Evolutionary conservation across 2,888 invertebrate genomes (phyloP), one percentile per base, ranked within the genome.

Genomic region (Uropetala carovei): DNA sequence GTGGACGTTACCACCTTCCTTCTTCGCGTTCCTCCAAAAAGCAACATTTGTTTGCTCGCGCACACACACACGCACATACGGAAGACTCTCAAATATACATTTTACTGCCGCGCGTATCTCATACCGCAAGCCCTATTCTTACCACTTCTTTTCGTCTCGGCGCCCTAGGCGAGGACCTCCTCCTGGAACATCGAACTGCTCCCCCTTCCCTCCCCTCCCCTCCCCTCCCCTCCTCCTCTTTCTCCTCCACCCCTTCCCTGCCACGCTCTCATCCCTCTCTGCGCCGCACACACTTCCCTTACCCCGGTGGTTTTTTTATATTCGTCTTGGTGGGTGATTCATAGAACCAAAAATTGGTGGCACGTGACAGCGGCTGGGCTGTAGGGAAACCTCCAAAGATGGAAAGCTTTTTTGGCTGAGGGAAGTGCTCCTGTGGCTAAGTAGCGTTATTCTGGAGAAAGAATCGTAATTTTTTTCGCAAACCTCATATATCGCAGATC

Each of bases 301-400:
- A 9, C 14, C 18, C 14, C 18, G 85, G 56, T 84, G 84, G 14
- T 56, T 84, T 57, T 84, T 89, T 43, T 64, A 64, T 56, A 89
- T 89, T 89, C 89, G 68, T 68, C 89, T 58, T 64, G 56, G 64
- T 11, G 89, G 64, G 89, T 89, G 89, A 89, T 89, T 89, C 89
- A 89, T 89, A 89, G 89, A 58, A 68, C 89, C 89, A 58, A 89
- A 89, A 89, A 64, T 89, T 89, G 89, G 89, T 75, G 60, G 89
- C 89, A 68, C 89, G 89, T 89, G 89, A 89, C 89, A 89, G 56
- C n/a, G 56, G 43, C 22, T 16, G 85, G 22, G 85, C 8, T 57
- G 14, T 30, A 64, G 60, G 89, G 64, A 89, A 60, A 18, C 83
- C 57, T 83, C 43, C 56, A 83, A 83, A 83, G 83, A 83, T 83